Percentiles rank a stretch among this genome's conserved stretches.
Evolutionary conservation across 1,140 invertebrate species (phyloP).

Genomic region (Apis laboriosa): DNA sequence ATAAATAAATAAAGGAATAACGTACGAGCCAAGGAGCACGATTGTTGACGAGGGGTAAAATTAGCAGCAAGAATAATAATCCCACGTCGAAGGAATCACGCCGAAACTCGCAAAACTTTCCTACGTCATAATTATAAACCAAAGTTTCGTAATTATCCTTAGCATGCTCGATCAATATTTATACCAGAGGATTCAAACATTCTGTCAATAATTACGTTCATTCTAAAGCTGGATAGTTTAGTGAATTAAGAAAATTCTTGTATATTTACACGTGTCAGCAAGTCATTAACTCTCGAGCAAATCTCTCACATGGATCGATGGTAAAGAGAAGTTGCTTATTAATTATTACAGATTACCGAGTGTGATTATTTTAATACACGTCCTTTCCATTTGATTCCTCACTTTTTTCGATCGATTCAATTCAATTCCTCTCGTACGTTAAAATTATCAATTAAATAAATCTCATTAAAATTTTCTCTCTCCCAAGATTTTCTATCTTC

Average conservation of each 20-base stretch:
- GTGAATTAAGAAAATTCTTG: not conserved
- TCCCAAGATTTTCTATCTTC: too few species aligned
- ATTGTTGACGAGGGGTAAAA: slow-evolving; percentile 20
- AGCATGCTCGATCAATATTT: not conserved
- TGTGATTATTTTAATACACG: too few species aligned
- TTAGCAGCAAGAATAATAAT: slow-evolving; percentile 40
- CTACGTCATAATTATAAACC: slow-evolving; percentile 12
- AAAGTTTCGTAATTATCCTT: not conserved
- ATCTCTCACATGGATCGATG: not conserved
- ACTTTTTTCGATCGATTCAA: too few species aligned
- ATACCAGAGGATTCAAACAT: not conserved
- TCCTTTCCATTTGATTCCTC: too few species aligned
- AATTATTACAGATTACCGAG: not conserved
- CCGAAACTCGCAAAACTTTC: not conserved
- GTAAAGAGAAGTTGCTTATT: not conserved
- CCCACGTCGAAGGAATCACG: not conserved
- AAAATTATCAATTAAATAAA: too few species aligned
- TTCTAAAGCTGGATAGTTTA: not conserved
- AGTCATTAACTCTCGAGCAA: too few species aligned
- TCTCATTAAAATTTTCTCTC: too few species aligned
- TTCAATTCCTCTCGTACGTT: too few species aligned
- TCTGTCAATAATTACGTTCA: too few species aligned
- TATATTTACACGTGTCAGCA: too few species aligned
- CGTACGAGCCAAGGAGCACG: too few species aligned
- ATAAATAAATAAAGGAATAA: slow-evolving; percentile 4